These are phyloP conservation scores for Colinus virginianus DNA, from an alignment of 2,113 vertebrate species.

Conservation along the genomic window DNA sequence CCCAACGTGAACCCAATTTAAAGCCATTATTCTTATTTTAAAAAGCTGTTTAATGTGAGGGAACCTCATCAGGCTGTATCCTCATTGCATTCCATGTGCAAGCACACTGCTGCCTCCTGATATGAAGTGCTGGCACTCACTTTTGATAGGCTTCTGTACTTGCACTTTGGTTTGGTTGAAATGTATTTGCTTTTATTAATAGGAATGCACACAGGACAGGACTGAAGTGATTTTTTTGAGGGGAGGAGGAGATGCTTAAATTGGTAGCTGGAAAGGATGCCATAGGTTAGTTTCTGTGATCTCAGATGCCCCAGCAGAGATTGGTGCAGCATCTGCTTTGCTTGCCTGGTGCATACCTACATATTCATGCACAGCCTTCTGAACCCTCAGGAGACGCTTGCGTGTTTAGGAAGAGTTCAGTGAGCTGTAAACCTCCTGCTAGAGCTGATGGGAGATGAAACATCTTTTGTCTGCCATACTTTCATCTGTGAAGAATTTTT, in stretches of 20 bases:
- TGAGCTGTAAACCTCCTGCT: conserved; percentile 65
- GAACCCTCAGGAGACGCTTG: conserved; percentile 73
- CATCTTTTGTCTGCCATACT: neutral
- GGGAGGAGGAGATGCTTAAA: neutral
- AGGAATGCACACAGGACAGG: neutral
- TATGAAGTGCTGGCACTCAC: neutral
- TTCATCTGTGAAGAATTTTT: neutral
- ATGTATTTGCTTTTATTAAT: neutral
- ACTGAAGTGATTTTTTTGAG: neutral
- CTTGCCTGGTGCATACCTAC: conserved; percentile 71
- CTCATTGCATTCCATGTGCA: neutral
- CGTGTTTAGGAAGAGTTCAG: conserved; percentile 70
- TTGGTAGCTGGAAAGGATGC: conserved; percentile 66
- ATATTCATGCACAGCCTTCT: conserved; percentile 82
- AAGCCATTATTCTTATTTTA: conserved; percentile 12
- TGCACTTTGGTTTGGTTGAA: neutral
- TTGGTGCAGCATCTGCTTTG: conserved; percentile 77
- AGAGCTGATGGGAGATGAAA: conserved; percentile 34
- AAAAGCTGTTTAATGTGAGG: conserved; percentile 23
- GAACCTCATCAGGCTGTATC: neutral
- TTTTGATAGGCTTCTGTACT: neutral
- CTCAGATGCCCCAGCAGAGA: conserved; percentile 74
- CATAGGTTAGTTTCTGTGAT: conserved; percentile 69
- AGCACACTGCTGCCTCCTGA: neutral
- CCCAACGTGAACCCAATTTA: neutral